A percentile compares a stretch with the other conserved stretches of the same genome.
These are phyloP conservation scores for Drosophila sordidula DNA, from an alignment of 2,888 invertebrate species.

Conservation along the genomic window DNA sequence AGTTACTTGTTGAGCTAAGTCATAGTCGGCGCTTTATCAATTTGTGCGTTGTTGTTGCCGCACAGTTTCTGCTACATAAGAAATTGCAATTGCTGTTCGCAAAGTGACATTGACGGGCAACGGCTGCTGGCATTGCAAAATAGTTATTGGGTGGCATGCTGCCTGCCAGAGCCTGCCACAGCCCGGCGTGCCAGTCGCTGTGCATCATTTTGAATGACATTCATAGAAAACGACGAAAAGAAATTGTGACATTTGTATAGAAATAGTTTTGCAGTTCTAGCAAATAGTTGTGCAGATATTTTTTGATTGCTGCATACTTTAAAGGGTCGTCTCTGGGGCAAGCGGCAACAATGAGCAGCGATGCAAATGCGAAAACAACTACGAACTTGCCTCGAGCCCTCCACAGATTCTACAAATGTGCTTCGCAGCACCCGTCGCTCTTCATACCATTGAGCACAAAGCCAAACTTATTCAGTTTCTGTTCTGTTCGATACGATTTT, in stretches of 20 bases:
- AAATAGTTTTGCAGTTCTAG: constrained; percentile 72
- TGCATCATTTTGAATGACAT: constrained; percentile 80
- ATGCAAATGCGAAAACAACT: constrained; percentile 17
- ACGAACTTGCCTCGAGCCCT: constrained; percentile 15
- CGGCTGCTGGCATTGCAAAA: constrained; percentile 34
- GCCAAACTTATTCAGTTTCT: neutral
- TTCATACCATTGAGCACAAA: neutral
- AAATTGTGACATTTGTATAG: constrained; percentile 78
- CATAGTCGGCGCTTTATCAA: constrained; percentile 26
- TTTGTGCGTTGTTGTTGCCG: constrained; percentile 28
- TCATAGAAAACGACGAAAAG: constrained; percentile 61
- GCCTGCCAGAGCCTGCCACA: neutral
- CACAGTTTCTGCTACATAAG: constrained; percentile 31
- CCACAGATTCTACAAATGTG: constrained; percentile 8
- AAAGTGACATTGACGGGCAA: constrained; percentile 74
- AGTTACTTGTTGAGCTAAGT: constrained; percentile 52
- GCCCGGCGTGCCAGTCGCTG: constrained; percentile 47
- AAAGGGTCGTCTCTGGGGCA: constrained; percentile 37
- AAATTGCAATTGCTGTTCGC: constrained; percentile 67
- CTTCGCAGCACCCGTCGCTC: constrained; percentile 5
- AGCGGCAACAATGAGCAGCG: constrained; percentile 28
- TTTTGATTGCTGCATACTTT: constrained; percentile 76
- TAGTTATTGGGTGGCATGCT: constrained; percentile 38
- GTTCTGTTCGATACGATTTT: neutral
- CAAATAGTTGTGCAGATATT: constrained; percentile 77